A percentile compares a stretch with the other conserved stretches of the same genome.
phyloP scores from a whole-genome alignment of 2,888 invertebrate genomes.

The Nemurella pictetii region DNA sequence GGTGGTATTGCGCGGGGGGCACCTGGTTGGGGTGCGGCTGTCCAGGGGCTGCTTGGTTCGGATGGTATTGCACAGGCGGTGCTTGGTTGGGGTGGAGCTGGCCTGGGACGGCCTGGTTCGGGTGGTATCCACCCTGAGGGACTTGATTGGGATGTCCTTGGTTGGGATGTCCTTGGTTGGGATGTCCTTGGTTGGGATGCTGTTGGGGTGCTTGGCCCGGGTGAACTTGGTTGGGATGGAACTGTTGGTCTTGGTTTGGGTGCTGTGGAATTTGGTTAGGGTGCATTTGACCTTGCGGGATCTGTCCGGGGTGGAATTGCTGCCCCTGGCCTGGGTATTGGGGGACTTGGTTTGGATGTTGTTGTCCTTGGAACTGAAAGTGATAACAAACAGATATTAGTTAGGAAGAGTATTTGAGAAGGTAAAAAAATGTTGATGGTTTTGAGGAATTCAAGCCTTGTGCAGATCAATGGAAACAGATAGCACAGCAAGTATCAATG shows the following conservation, averaged over 20 bases:
- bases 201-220: constrained; percentile 40
- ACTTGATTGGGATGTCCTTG: constrained; percentile 47
- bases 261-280: constrained; percentile 41
- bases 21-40: constrained; percentile 45
- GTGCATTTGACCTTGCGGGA: constrained; percentile 38
- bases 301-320: constrained; percentile 44
- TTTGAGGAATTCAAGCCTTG: too few relatives aligned
- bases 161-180: constrained; percentile 43
- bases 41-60: constrained; percentile 37
- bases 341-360: constrained; percentile 44
- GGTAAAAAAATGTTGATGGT: too few relatives aligned
- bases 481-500: too few relatives aligned
- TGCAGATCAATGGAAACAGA: too few relatives aligned
- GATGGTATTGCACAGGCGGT: constrained; percentile 42
- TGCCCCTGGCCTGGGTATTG: constrained; percentile 38
- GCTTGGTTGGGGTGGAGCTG: constrained; percentile 46
- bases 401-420: too few relatives aligned
- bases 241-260: constrained; percentile 39
- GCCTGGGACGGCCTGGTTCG: constrained; percentile 42
- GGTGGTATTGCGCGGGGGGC: constrained; percentile 42
- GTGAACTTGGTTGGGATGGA: constrained; percentile 43
- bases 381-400: constrained; percentile 35
- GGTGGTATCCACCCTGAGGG: constrained; percentile 40
- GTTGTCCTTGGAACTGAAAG: constrained; percentile 38
- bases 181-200: constrained; percentile 44